Evolutionary conservation across 2,113 vertebrate species (phyloP), one percentile per base, ranked within the genome.

Genomic region (Ptilonorhynchus violaceus): DNA sequence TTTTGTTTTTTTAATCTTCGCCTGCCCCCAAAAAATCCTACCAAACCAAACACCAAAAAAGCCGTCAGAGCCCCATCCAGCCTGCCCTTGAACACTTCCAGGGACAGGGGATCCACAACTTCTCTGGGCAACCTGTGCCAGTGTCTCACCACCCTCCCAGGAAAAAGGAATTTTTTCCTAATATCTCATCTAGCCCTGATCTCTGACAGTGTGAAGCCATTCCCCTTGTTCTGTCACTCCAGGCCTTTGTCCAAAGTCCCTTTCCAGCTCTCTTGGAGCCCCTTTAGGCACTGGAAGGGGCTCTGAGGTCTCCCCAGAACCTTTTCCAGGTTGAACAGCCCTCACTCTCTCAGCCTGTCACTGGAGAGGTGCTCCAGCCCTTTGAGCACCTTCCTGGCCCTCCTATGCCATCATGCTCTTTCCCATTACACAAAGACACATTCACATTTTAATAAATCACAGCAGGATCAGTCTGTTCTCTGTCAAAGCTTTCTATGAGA

Each of bases 11-110:
- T 24, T 3, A 21, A 16, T n/a, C 24, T 20, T 24, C 21, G 5
- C 10, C 11, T 7, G 10, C 23, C 7, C 4, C 7, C 15, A n/a
- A 28, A 64, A 64, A n/a, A 7, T 3, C 13, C 4, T 4, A 27
- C 27, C 9, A 35, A 64, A 52, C 37, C 14, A 53, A 42, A n/a
- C 47, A n/a, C 8, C 10, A 42, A 35, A 44, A n/a, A 7, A 73
- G 11, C 41, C 17, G 24, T 31, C n/a, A 62, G 39, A 53, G 14
- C 24, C 17, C 20, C 10, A 66, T 22, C 25, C 70, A 56, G 15
- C 31, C 24, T 47, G n/a, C 52, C 50, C 21, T 66, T 52, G n/a
- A 47, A 19, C 21, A 6, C 11, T 46, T 58, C 30, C 22, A 60
- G n/a, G 11, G 46, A 41, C 1, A 22, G 12, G 30, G 21, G 58